A percentile compares a stretch with the other conserved stretches of the same genome.
These are phyloP conservation scores for Eupithecia exiguata DNA, from an alignment of 2,888 invertebrate genomes.

Conservation along the genomic window DNA sequence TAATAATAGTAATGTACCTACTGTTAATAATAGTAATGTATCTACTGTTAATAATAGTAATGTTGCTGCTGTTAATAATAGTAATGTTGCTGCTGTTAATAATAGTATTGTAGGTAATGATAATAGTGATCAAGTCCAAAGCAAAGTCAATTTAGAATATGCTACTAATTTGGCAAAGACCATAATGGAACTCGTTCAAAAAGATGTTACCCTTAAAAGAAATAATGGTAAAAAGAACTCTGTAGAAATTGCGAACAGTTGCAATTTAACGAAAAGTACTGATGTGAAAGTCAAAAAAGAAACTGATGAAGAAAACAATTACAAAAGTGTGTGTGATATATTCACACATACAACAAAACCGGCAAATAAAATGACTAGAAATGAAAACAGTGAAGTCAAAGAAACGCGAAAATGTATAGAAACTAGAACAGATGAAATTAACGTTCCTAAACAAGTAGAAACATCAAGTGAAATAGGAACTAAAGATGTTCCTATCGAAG, in stretches of 20 bases:
- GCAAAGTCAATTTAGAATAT: neutral
- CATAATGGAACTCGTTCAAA: constrained; percentile 19
- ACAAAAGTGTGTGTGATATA: neutral
- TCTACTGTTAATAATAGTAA: neutral
- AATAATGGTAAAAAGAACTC: neutral
- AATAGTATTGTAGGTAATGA: neutral
- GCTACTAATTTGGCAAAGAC: constrained; percentile 15
- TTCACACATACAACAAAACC: constrained; percentile 11
- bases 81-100: neutral
- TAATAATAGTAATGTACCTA: neutral
- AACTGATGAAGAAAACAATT: neutral
- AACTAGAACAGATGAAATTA: neutral
- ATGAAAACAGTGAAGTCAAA: neutral
- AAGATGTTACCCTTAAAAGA: neutral
- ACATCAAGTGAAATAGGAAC: neutral
- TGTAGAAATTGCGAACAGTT: neutral
- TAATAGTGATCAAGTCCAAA: neutral
- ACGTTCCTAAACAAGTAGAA: neutral
- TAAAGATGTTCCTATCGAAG: neutral
- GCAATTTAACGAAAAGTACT: neutral
- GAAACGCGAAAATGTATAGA: neutral
- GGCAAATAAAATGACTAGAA: neutral
- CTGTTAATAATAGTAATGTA: neutral
- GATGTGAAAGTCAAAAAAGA: neutral
- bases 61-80: neutral